phyloP scores from a whole-genome alignment of 2,113 vertebrate genomes.

The Ornithorhynchus anatinus region DNA sequence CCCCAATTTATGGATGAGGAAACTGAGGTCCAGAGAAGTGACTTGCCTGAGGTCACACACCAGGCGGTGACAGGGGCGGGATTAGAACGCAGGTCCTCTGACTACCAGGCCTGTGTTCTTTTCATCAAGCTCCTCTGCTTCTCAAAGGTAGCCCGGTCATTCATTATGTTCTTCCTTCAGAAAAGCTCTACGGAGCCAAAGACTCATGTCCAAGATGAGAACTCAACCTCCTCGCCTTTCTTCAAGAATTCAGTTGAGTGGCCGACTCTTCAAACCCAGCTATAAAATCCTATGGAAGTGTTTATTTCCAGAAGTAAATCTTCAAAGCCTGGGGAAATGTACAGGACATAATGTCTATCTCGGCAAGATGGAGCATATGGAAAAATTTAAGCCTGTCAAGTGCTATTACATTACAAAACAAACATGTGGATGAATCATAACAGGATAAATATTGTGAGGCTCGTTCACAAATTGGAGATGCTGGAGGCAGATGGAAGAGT shows the following conservation, averaged over 20 bases:
- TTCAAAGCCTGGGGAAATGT: slow-evolving; percentile 40
- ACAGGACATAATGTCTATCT: slow-evolving; percentile 42
- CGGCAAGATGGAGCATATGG: slow-evolving; percentile 27
- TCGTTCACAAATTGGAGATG: slow-evolving; percentile 2
- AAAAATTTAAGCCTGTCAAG: slow-evolving; percentile 38
- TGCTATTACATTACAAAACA: slow-evolving; percentile 28
- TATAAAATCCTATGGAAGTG: slow-evolving; percentile 25
- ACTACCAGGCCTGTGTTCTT: too few relatives aligned
- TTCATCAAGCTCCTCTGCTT: too few relatives aligned
- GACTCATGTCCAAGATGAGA: not conserved
- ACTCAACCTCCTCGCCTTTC: slow-evolving; percentile 10
- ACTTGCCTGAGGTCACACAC: too few relatives aligned
- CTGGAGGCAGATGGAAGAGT: slow-evolving; percentile 20
- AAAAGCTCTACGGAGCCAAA: slow-evolving; percentile 21
- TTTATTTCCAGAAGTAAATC: slow-evolving; percentile 40
- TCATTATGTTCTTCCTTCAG: not conserved
- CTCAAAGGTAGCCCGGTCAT: not conserved
- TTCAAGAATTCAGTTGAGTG: not conserved
- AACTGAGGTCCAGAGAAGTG: too few relatives aligned
- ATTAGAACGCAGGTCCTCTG: too few relatives aligned
- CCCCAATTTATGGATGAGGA: too few relatives aligned
- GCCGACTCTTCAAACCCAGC: slow-evolving; percentile 28
- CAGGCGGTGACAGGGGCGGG: too few relatives aligned
- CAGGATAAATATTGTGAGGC: slow-evolving; percentile 18
- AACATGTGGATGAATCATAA: slow-evolving; percentile 8